A percentile compares a stretch with the other conserved stretches of the same genome.
phyloP scores from a whole-genome alignment of 2,113 vertebrate genomes.

The Dipodomys stephensi region DNA sequence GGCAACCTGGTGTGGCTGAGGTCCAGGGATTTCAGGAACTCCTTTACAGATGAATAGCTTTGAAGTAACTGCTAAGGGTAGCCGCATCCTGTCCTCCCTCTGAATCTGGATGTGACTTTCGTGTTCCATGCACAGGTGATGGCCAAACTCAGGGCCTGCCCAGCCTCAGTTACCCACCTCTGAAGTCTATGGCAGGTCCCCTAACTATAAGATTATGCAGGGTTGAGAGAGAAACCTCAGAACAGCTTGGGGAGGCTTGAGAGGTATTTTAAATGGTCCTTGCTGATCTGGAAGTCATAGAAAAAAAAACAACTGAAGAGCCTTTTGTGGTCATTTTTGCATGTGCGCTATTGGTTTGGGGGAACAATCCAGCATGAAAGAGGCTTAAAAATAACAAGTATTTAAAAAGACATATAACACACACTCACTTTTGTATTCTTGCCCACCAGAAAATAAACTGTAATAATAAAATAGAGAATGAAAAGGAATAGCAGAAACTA shows the following conservation, averaged over 20 bases:
- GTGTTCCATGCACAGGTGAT: not conserved
- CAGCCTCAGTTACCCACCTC: not conserved
- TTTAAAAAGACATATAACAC: conserved; percentile 44
- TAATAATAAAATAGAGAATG: conserved; percentile 3
- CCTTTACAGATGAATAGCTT: conserved; percentile 33
- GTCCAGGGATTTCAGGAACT: conserved; percentile 2
- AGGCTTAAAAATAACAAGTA: conserved; percentile 61
- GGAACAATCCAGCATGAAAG: conserved; percentile 51
- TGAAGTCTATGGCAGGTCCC: not conserved
- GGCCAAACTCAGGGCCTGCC: not conserved
- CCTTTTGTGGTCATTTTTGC: conserved; percentile 33
- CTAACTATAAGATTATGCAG: not conserved
- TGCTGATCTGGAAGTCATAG: conserved; percentile 61
- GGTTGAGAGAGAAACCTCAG: conserved; percentile 33
- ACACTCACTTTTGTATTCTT: conserved; percentile 3
- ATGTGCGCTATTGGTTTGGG: conserved; percentile 58
- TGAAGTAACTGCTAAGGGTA: conserved; percentile 51
- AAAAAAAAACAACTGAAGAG: conserved; percentile 29
- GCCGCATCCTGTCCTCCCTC: not conserved
- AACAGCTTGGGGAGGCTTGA: not conserved
- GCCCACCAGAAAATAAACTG: not conserved
- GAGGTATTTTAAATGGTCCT: conserved; percentile 54
- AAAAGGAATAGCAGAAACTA: not conserved
- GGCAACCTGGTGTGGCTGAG: not conserved
- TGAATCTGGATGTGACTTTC: not conserved